Evolutionary conservation across 2,797 vertebrate species (phyloP), one percentile per base, ranked within the genome.

Genomic region (Gambusia yucatana): DNA sequence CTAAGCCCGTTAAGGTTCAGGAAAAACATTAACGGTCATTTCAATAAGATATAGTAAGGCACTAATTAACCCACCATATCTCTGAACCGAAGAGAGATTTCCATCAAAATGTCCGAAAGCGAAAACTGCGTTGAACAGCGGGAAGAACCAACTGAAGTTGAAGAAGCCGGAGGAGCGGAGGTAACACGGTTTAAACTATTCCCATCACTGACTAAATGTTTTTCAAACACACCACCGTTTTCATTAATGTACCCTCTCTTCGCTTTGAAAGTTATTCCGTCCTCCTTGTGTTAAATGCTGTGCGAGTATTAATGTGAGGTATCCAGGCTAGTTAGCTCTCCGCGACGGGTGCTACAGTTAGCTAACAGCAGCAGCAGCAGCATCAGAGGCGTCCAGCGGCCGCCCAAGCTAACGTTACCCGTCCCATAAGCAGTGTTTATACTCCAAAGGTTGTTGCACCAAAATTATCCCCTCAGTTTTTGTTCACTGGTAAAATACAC

Each of bases 21-120:
- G 41, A 9, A 41, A 50, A 86, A 76, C 33, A 43, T 25, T 8
- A 69, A 16, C 79, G 20, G 50, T 1, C 46, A 30, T 20, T 36
- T 25, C 6, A 44, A 48, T 69, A 14, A 48, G 50, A 84, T 46
- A 14, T 55, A 10, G 20, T 2, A 47, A 30, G 71, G 17, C 10
- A 76, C 16, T 16, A 3, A 25, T 25, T 36, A 61, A 83, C 73
- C 17, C 72, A 77, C 39, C 1, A 25, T 43, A 77, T 4, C 39
- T 74, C 71, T 22, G 48, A 73, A 48, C 30, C 3, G 33, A 79
- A 57, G 55, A 36, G 77, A 80, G 36, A 85, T 86, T 77, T 77
- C 14, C 61, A 25, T 6, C 65, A 91, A 80, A 88, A 96, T 96
- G 96, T 96, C 95, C 50, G 94, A 96, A 84, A 92, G 81, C 77